Evolutionary conservation across 1,140 invertebrate species (phyloP).

Genomic region (Calycopis cecrops): DNA sequence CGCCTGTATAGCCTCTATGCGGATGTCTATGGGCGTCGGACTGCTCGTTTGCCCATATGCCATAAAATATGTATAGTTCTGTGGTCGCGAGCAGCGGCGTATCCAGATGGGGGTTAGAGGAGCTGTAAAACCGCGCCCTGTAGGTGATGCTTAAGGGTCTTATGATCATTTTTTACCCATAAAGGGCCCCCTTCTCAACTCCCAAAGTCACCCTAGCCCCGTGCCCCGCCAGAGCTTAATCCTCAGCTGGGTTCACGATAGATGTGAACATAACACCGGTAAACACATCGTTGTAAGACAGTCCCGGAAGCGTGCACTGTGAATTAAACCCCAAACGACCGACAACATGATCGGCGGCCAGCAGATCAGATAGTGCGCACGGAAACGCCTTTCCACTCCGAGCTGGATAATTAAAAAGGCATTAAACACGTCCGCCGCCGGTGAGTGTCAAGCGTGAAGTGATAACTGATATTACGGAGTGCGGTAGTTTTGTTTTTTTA

Average conservation of each 20-base stretch:
- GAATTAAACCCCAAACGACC: neutral
- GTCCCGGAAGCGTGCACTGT: neutral
- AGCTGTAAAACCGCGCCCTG: too few species aligned
- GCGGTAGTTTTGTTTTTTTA: constrained; percentile 16
- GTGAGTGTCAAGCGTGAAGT: constrained; percentile 22
- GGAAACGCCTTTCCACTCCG: neutral
- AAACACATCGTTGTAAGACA: neutral
- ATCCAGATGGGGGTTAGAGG: too few species aligned
- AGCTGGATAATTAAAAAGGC: constrained; percentile 18
- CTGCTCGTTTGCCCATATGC: too few species aligned
- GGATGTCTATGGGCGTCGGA: too few species aligned
- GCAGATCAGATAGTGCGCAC: neutral
- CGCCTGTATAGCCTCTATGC: too few species aligned
- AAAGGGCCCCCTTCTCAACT: too few species aligned
- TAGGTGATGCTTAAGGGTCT: too few species aligned
- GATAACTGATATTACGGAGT: constrained; percentile 12
- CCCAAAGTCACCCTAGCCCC: too few species aligned
- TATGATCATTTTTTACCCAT: too few species aligned
- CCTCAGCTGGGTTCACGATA: neutral
- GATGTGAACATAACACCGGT: neutral
- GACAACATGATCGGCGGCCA: neutral
- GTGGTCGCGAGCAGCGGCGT: too few species aligned
- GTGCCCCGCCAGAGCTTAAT: neutral
- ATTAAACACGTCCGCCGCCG: constrained; percentile 24
- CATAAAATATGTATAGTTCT: too few species aligned